These are phyloP conservation scores for Takifugu rubripes DNA, from an alignment of 2,797 vertebrate species.

Conservation along the genomic window DNA sequence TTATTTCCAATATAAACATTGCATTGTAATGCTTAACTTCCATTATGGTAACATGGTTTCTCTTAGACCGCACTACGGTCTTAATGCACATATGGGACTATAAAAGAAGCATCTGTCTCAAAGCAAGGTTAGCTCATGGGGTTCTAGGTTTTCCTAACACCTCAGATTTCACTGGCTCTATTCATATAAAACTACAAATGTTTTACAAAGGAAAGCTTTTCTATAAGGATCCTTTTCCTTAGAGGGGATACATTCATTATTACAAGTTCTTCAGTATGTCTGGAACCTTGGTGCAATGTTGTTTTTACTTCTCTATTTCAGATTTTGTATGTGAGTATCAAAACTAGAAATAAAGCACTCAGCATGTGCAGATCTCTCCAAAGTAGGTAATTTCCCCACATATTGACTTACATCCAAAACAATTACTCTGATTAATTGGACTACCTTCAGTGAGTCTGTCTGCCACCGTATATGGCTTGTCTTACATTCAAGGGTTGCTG, in stretches of 20 bases:
- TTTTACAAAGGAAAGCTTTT: too few relatives aligned
- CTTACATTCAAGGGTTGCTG: too few relatives aligned
- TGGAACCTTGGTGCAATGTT: not conserved
- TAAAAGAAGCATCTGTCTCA: constrained; percentile 5
- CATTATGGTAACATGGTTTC: not conserved
- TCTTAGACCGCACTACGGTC: constrained; percentile 2
- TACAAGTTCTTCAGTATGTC: too few relatives aligned
- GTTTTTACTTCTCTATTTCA: not conserved
- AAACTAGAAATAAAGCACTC: not conserved
- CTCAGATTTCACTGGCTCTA: constrained; percentile 4
- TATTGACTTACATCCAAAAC: too few relatives aligned
- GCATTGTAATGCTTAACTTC: constrained; percentile 2
- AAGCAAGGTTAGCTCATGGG: constrained; percentile 13
- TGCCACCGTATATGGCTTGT: too few relatives aligned
- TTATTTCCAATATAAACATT: too few relatives aligned
- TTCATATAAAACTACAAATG: not conserved
- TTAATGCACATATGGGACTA: not conserved
- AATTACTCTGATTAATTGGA: too few relatives aligned
- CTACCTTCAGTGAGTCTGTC: too few relatives aligned
- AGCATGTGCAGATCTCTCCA: too few relatives aligned
- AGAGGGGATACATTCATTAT: too few relatives aligned
- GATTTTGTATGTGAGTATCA: constrained; percentile 5
- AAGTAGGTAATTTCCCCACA: too few relatives aligned
- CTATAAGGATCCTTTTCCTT: too few relatives aligned
- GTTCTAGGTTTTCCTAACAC: constrained; percentile 32